Base-by-base conservation (phyloP, 2,113 vertebrate species). In the Brachyhypopomus occidentalis region DNA sequence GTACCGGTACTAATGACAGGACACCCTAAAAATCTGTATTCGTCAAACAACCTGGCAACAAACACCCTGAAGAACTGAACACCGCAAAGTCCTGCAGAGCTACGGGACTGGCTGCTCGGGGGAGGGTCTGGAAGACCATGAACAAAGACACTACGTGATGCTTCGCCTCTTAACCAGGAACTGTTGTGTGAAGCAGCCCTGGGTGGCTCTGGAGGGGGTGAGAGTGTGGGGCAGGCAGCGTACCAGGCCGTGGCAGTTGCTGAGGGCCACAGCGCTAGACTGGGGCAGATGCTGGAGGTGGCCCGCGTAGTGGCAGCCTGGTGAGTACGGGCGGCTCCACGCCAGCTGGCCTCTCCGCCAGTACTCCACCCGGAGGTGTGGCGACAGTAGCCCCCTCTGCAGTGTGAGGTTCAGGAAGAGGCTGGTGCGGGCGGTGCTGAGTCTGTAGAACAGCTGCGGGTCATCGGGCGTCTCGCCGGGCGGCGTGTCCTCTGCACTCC, bases 241-340 rank as follows among this genome's bases (percentile, higher is more conserved):
- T 92, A 99, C 98, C 96, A 99, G 94, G 89, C 98, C 98, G 0
- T 99, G 97, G 86, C 98, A 99, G 94, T 97, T 98, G 93, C 97
- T 99, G 89, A 99, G 95, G 84, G 98, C 98, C 52, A 99, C 98
- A 76, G 94, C 95, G 77, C 96, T 98, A 86, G 89, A 95, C 85
- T 94, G 88, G 0, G 94, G 92, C 79, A 94, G 96, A 82, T 96
- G 94, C 87, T 97, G 96, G 74, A 99, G 91, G 91, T 99, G 97
- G 23, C 98, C 98, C 0, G 95, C 92, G 0, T 99, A 99, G 90
- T 98, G 96, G 88, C 98, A 99, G 75, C 95, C 94, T 41, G 95
- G 93, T 0, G 94, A 93, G 91, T 96, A 96, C 0, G 95, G 94
- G 41, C 95, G 96, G 79, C 96, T 97, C 96, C 96, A 97, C 86